Evolutionary conservation across 2,888 invertebrate genomes (phyloP).

Genomic region (Leucophenga maculata): DNA sequence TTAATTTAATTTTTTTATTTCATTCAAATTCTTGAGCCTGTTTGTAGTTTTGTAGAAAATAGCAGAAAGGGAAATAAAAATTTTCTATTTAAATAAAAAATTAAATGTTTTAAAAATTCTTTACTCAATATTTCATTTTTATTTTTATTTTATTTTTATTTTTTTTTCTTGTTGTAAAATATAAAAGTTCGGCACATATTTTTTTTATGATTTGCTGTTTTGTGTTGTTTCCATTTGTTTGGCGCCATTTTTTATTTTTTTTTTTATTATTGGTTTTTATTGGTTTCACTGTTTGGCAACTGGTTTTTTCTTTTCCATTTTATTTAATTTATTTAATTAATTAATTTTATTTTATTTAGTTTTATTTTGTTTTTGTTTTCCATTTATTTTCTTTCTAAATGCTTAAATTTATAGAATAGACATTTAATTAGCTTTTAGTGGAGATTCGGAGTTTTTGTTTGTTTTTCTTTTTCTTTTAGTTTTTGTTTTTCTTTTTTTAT

Average conservation of each 20-base stretch:
- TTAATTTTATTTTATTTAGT: slow-evolving; percentile 37
- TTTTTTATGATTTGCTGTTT: slow-evolving; percentile 13
- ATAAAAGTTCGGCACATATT: slow-evolving; percentile 56
- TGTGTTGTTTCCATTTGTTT: neutral
- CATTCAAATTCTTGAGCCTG: slow-evolving; percentile 25
- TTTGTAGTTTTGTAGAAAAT: no score
- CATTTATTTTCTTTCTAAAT: slow-evolving; percentile 29
- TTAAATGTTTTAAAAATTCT: no score
- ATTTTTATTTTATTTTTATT: slow-evolving; percentile 28
- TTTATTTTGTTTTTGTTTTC: slow-evolving; percentile 29
- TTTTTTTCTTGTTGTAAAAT: slow-evolving; percentile 8
- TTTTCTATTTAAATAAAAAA: no score
- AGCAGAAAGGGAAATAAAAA: no score
- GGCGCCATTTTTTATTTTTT: neutral
- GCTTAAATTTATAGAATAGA: slow-evolving; percentile 43
- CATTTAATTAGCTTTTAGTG: slow-evolving; percentile 56
- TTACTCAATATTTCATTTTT: slow-evolving; percentile 43
- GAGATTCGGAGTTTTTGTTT: slow-evolving; percentile 8
- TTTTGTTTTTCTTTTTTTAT: neutral
- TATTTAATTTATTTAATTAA: neutral
- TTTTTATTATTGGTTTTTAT: neutral
- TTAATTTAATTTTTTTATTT: slow-evolving; percentile 17
- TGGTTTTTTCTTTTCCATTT: neutral
- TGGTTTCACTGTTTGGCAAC: neutral
- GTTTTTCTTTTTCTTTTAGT: neutral